Evolutionary conservation across 1,140 invertebrate genomes (phyloP), one percentile per base, ranked within the genome.

Genomic region (Drosophila virilis): DNA sequence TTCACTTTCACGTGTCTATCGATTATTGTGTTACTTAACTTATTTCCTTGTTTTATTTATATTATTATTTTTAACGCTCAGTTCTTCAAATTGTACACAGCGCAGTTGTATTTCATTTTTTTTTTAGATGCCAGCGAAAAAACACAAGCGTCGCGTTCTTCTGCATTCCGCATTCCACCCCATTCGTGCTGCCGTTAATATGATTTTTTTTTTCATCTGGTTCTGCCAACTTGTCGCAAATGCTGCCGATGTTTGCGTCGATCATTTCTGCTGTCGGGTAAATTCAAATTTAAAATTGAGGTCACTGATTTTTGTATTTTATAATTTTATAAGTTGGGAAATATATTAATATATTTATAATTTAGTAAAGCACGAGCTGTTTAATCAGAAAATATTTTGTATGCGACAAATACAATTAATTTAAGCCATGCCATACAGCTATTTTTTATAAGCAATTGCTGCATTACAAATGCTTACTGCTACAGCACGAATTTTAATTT

Each of bases 101-200:
- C 28, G 13, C 46, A 58, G 15, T 54, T 42, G 10, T 37, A 3
- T 38, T 50, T 43, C 40, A 9, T 38, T 42, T 43, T 46, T 46
- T 52, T 66, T 51, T 68, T 40, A 59, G 28, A 45, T 50, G 51
- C 60, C 38, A 78, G 48, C 64, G 55, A 55, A 74, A 52, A 78
- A 55, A 82, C 52, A 80, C 80, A 77, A 77, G 80, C 80, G 80
- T 80, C 77, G 80, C 80, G 72, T 83, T 77, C 50, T 83, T 77
- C 51, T 37, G 22, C 55, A 55, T 58, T 83, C 45, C 38, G 54
- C 68, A 79, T 84, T 78, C 48, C 68, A 78, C 80, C 69, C 72
- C 33, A 43, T 83, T 83, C 80, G 80, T 43, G 69, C 55, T 62
- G 58, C 59, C 54, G 70, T 70, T 51, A 71, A 61, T 54, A 64